phyloP scores from a whole-genome alignment of 1,140 invertebrate genomes.

The Intoshia linei region DNA sequence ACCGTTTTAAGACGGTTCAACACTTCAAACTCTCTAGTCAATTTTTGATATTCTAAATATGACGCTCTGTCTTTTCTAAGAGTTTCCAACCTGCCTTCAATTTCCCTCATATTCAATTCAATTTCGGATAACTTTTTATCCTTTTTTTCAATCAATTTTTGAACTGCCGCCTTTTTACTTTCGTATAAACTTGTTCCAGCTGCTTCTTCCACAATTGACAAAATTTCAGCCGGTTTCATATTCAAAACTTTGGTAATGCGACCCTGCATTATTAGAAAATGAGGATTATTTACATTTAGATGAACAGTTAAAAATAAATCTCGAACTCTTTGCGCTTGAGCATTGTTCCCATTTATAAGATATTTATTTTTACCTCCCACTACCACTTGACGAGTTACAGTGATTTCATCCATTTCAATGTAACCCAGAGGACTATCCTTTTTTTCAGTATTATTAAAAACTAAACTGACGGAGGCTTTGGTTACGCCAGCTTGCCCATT shows the following conservation, averaged over 20 bases:
- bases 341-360: conserved; percentile 60
- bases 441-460: conserved; percentile 62
- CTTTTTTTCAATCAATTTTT: conserved; percentile 65
- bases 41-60: conserved; percentile 54
- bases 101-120: conserved; percentile 46
- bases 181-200: conserved; percentile 92
- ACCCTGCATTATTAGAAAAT: conserved; percentile 98
- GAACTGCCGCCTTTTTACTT: conserved; percentile 49
- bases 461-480: conserved; percentile 72
- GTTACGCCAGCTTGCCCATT: conserved; percentile 73
- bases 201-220: conserved; percentile 93
- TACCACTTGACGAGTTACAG: conserved; percentile 51
- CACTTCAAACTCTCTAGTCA: conserved; percentile 43
- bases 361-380: conserved; percentile 46
- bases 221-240: conserved; percentile 86
- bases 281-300: conserved; percentile 90
- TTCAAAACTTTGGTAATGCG: conserved; percentile 91
- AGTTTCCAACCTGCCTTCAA: too few relatives aligned
- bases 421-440: conserved; percentile 56
- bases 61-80: conserved; percentile 46
- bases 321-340: conserved; percentile 50
- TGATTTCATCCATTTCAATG: conserved; percentile 60
- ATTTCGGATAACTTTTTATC: conserved; percentile 58
- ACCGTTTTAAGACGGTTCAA: conserved; percentile 40
- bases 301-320: conserved; percentile 84